Evolutionary conservation across 2,888 invertebrate species (phyloP).

Genomic region (Plebejus anna): DNA sequence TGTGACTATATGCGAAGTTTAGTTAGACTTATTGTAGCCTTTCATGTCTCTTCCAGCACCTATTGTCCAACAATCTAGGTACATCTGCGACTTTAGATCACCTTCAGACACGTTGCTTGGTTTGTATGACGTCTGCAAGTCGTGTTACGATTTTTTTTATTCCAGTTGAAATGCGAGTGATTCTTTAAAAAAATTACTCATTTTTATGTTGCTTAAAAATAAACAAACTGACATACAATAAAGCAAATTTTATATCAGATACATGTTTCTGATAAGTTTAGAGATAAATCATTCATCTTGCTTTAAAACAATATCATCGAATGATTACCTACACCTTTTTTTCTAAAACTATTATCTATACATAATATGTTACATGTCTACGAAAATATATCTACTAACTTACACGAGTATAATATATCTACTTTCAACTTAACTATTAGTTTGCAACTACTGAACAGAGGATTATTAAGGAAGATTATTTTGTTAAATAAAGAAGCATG

Average conservation of each 20-base stretch:
- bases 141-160: not conserved
- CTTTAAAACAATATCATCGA: not conserved
- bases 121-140: not conserved
- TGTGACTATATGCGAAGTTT: not conserved
- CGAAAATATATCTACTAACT: too few species aligned
- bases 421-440: too few species aligned
- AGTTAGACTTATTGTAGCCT: slow-evolving; percentile 17
- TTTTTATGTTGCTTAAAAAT: too few species aligned
- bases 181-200: too few species aligned
- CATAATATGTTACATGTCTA: not conserved
- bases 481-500: not conserved
- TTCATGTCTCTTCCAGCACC: not conserved
- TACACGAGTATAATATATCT: too few species aligned
- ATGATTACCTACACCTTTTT: not conserved
- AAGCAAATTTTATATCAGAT: not conserved
- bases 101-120: slow-evolving; percentile 25
- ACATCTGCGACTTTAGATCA: slow-evolving; percentile 23
- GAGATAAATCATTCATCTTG: not conserved
- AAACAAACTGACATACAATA: not conserved
- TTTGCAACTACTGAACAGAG: too few species aligned
- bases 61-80: slow-evolving; percentile 20
- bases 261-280: not conserved
- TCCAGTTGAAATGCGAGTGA: not conserved
- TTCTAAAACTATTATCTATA: not conserved
- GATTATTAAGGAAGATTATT: too few species aligned